Evolutionary conservation across 1,140 invertebrate genomes (phyloP), one percentile per base, ranked within the genome.

Genomic region (Pteromalus puparum): DNA sequence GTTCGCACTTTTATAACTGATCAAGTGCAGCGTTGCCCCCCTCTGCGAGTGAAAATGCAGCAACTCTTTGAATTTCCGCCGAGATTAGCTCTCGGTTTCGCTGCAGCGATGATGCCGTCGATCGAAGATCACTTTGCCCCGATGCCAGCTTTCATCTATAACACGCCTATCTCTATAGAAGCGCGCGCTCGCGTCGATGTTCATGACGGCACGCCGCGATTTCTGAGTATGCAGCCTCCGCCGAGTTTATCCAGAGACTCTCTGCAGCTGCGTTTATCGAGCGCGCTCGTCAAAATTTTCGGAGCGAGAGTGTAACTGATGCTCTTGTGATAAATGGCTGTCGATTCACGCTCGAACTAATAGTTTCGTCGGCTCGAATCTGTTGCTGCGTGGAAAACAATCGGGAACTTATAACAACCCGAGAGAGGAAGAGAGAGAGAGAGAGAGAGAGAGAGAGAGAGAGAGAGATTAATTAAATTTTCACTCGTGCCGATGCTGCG

Each of bases 1-100:
- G 21, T 85, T 82, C 84, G 67, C 86, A 84, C 85, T 86, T 85
- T 87, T 86, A 87, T 73, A 82, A 82, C 81, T 72, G 67, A 85
- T 34, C 30, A 5, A 34, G 30, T 34, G 30, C n/a, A n/a, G n/a
- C 30, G 30, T 34, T 34, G 3, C 30, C 30, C 30, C 30, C 30
- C n/a, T n/a, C 73, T 82, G 42, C 81, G 28, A 24, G 82, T 26
- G 42, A 24, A 13, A 26, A 15, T 6, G 30, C 13, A 34, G 30
- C 5, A n/a, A 1, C 79, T 30, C 34, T 76, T 76, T 30, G 38
- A 76, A 76, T 76, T 82, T 76, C 61, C 38, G 38, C 34, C 13
- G 72, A 82, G 81, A 76, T 82, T 76, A 79, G 34, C 75, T 24
- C 26, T 34, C 48, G 28, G 48, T 73, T 80, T 81, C 10, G 38